Evolutionary conservation across 2,888 invertebrate genomes (phyloP).

Genomic region (Salpingus planirostris): DNA sequence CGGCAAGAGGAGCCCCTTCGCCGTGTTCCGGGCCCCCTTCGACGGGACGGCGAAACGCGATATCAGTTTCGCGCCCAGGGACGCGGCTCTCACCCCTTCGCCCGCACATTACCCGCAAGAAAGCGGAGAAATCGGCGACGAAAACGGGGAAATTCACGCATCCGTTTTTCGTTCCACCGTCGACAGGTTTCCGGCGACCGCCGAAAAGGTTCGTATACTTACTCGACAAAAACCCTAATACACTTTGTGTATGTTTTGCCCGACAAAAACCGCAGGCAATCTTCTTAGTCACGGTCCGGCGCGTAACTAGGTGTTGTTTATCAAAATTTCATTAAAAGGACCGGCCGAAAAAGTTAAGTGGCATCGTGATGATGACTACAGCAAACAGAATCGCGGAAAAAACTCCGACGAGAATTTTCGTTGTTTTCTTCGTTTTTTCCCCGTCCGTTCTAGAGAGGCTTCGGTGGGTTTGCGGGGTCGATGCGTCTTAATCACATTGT

Average conservation of each 20-base stretch:
- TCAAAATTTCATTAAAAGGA: too few species aligned
- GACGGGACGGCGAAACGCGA: constrained; percentile 20
- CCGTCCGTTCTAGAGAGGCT: too few species aligned
- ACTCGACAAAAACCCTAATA: too few species aligned
- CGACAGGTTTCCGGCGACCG: background rate
- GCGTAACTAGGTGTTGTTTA: too few species aligned
- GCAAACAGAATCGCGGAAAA: background rate
- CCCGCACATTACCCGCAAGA: constrained; percentile 22
- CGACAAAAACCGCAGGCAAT: too few species aligned
- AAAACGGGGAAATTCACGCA: constrained; percentile 1
- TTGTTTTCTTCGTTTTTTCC: too few species aligned
- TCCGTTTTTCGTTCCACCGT: constrained; percentile 4
- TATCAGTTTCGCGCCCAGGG: constrained; percentile 15
- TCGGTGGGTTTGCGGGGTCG: constrained; percentile 3
- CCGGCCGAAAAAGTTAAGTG: too few species aligned
- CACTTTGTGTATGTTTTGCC: too few species aligned
- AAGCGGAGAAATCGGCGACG: background rate
- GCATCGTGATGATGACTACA: background rate
- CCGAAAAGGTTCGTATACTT: background rate
- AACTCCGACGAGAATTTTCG: too few species aligned
- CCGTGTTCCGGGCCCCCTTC: constrained; percentile 21
- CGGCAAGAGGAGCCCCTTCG: constrained; percentile 17
- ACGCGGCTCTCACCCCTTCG: constrained; percentile 20
- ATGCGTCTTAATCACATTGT: constrained; percentile 14
- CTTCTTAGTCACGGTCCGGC: too few species aligned